phyloP scores from a whole-genome alignment of 1,140 invertebrate species.

The Diuraphis noxia region DNA sequence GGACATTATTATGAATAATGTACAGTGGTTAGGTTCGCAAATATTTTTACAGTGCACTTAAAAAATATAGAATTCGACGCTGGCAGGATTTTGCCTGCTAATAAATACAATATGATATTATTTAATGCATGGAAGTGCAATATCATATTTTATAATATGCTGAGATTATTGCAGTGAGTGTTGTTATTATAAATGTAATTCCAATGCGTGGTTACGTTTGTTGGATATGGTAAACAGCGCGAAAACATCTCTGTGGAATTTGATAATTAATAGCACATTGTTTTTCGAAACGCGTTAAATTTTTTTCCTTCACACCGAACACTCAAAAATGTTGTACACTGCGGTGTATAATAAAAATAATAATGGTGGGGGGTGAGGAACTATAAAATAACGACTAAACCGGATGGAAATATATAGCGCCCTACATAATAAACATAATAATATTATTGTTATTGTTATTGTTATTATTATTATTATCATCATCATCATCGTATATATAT shows the following conservation, averaged over 20 bases:
- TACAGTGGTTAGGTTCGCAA: background rate
- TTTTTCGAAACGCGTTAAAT: background rate
- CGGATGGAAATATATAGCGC: background rate
- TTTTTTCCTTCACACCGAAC: background rate
- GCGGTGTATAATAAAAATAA: background rate
- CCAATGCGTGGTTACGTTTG: background rate
- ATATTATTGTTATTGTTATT: no score
- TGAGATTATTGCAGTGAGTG: background rate
- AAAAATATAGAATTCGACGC: background rate
- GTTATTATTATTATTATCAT: background rate
- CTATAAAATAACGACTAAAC: constrained; percentile 15
- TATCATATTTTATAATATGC: background rate
- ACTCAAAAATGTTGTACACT: background rate
- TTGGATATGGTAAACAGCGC: background rate
- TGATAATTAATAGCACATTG: constrained; percentile 1
- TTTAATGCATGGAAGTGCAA: no score
- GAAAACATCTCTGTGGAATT: constrained; percentile 9
- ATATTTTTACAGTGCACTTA: background rate
- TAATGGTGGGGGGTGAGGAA: background rate
- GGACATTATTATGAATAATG: no score
- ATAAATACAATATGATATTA: background rate
- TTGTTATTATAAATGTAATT: background rate
- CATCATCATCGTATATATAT: background rate
- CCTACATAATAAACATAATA: background rate
- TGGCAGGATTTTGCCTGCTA: background rate